Base-by-base conservation (phyloP, 2,113 vertebrate species). In the Engystomops pustulosus region DNA sequence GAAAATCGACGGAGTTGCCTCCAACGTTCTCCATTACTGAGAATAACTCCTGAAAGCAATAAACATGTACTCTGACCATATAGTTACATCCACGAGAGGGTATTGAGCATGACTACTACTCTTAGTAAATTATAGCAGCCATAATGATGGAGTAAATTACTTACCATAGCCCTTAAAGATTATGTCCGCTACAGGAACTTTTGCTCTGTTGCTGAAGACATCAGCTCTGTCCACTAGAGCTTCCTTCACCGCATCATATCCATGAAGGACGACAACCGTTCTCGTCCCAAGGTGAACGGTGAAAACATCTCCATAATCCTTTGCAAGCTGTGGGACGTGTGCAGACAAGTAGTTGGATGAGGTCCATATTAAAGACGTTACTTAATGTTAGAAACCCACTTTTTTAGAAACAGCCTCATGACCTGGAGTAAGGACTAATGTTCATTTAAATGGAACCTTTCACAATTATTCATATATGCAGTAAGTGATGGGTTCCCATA, bases 161-260 rank as follows among this genome's bases (percentile, higher is more conserved):
- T 44, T 45, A 89, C 87, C 85, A 14, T 85, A 81, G 4, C 79
- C 79, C 5, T 82, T 44, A 70, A 86, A 79, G 3, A 86, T n/a
- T 27, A 51, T 41, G 20, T 86, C 65, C 11, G 85, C 34, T 15
- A 25, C 20, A 4, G 86, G 81, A 1, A 87, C 1, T 41, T 76
- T 80, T n/a, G 27, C 80, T 2, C 88, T 62, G 9, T 72, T 74
- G 8, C 69, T 72, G 85, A 88, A 89, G 36, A 45, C 81, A 15
- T 87, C 69, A 0, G 84, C 84, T 20, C 78, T 79, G 10, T 86
- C 81, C 38, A 88, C 70, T 44, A 89, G n/a, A 23, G 86, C 88
- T 32, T 88, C 87, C 44, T 65, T 84, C 41, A 89, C 27, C 1
- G 53, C 30, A n/a, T 78, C 51, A 58, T 77, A 87, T 62, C 87